phyloP scores from a whole-genome alignment of 2,888 invertebrate species.

The Ormyrus thymus region DNA sequence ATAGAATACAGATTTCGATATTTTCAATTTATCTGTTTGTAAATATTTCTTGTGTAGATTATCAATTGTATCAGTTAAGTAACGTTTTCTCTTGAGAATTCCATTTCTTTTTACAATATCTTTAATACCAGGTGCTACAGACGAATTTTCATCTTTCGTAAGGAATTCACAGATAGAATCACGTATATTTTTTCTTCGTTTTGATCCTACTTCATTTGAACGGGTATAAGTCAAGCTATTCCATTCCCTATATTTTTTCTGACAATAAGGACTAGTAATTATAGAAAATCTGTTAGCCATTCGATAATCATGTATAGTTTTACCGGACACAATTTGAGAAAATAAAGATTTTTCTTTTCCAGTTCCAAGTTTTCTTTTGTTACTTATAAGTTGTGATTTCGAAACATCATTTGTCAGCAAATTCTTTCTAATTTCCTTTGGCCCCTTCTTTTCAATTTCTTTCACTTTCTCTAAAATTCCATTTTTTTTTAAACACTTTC shows the following conservation, averaged over 20 bases:
- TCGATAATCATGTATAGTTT: too few species aligned
- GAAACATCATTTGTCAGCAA: too few species aligned
- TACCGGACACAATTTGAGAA: too few species aligned
- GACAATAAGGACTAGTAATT: too few species aligned
- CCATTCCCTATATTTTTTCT: constrained; percentile 9
- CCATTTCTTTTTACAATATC: constrained; percentile 45
- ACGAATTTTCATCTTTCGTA: constrained; percentile 52
- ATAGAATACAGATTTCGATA: constrained; percentile 38
- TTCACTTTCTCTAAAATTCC: too few species aligned
- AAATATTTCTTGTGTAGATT: constrained; percentile 43
- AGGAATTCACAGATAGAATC: constrained; percentile 34
- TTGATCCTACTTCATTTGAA: neutral
- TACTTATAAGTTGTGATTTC: too few species aligned
- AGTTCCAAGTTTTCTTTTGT: too few species aligned
- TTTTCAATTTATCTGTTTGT: constrained; percentile 37
- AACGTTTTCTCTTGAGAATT: constrained; percentile 41
- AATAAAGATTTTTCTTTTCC: too few species aligned
- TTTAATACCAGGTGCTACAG: constrained; percentile 46
- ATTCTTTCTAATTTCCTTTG: too few species aligned
- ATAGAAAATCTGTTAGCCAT: too few species aligned
- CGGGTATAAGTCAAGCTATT: constrained; percentile 21
- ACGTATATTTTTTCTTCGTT: constrained; percentile 4
- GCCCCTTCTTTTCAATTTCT: too few species aligned
- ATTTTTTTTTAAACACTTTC: too few species aligned
- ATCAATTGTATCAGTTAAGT: constrained; percentile 44